Base-by-base conservation (phyloP, 2,113 vertebrate species). In the Zingel zingel region DNA sequence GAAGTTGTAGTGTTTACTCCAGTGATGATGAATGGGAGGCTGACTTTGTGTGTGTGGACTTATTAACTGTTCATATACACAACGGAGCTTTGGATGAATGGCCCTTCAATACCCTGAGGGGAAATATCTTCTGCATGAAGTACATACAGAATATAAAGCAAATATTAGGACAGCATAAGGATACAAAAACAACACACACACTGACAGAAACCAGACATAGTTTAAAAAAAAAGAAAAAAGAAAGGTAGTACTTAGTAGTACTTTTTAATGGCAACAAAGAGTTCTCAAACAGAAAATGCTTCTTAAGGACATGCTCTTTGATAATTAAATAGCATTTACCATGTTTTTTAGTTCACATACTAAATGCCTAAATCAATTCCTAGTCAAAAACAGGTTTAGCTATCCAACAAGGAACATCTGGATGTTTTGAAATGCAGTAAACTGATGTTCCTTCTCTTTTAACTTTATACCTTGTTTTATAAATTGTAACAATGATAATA, bases 41-140 rank as follows among this genome's bases (percentile, higher is more conserved):
- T 50, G 74, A 53, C 63, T 66, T 2, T 83, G 5, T 33, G 39
- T 66, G 57, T 59, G 53, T 36, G 73, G 65, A 80, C 83, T 86
- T 75, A 83, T 82, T 88, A 85, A 79, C 23, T 67, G 75, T 90
- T 89, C 83, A 87, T 89, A 84, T 74, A 80, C 81, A 84, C 76
- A 48, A 19, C 81, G 72, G 70, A 84, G 76, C 85, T 74, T 47
- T 79, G 61, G 83, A 92, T 85, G 63, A 87, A 90, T 85, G 75
- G 86, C 73, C 86, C 53, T 67, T 86, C 79, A 77, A 43, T 79
- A 70, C 64, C 75, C 74, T 3, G 43, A 83, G 79, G 79, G 64
- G 33, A 63, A 45, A 58, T 79, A 84, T 85, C 74, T 81, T 75
- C 82, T 76, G 66, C 70, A 74, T 68, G 51, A 36, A 79, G 84